Base-by-base conservation (phyloP, 2,888 invertebrate species). In the Andrena dorsata region DNA sequence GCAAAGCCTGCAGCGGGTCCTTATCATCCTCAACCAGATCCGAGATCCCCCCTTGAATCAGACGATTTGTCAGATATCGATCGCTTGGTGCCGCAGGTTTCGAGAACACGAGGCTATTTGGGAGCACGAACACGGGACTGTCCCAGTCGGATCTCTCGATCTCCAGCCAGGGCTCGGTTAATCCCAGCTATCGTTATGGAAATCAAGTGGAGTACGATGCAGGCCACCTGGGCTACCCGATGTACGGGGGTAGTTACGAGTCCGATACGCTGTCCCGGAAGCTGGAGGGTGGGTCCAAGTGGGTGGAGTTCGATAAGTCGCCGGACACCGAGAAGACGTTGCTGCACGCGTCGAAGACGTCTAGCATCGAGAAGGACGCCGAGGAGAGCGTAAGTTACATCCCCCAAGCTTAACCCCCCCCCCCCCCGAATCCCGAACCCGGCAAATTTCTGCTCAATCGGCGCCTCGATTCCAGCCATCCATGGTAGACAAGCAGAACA, bases 131-230 rank as follows among this genome's bases (percentile, higher is more conserved):
- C 90, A 97, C 97, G 0, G 98, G 98, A 0, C 95, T 98, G 2
- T 97, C 97, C 5, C 97, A 97, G 91, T 98, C 98, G 5, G 97
- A 97, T 91, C 95, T 97, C 0, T 97, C 97, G 90, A 95, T 97
- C 91, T 96, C 96, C 20, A 97, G 97, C 35, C 95, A 95, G 64
- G 96, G 96, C 16, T 96, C 96, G 49, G 96, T 96, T 75, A 97
- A 97, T 92, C 96, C 96, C 16, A 96, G 96, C 81, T 95, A 98
- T 92, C 95, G 96, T 63, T 98, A 98, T 92, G 96, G 97, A 74
- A 97, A 97, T 92, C 98, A 98, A 93, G 95, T 96, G 88, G 96
- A 97, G 32, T 97, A 97, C 91, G 96, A 97, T 75, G 95, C 96
- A 87, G 97, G 97, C 53, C 96, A 96, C 77, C 96, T 96, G 80